Evolutionary conservation across 2,888 invertebrate species (phyloP).

Genomic region (Pecten maximus): DNA sequence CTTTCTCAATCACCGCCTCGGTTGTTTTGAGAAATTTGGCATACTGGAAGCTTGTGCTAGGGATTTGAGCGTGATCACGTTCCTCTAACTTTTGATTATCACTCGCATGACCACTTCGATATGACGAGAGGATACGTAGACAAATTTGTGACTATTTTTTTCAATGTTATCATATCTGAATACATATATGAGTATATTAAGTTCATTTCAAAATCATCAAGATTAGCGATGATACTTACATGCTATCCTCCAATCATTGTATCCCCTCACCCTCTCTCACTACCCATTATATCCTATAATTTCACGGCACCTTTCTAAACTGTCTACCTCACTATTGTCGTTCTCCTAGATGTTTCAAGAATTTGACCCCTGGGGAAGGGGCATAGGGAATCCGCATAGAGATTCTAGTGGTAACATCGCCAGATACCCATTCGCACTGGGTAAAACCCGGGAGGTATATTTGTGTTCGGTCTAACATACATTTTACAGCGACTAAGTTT

Average conservation of each 20-base stretch:
- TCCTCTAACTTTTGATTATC: neutral
- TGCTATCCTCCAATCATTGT: neutral
- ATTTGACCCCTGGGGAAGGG: constrained; percentile 53
- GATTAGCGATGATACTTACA: neutral
- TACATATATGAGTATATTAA: neutral
- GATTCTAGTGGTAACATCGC: neutral
- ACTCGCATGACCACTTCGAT: neutral
- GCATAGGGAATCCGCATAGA: constrained; percentile 45
- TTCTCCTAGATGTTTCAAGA: neutral
- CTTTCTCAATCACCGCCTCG: too few species aligned
- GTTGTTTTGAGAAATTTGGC: neutral
- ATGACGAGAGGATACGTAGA: neutral
- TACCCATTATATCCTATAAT: neutral
- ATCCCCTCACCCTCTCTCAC: neutral
- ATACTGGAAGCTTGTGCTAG: neutral
- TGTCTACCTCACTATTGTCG: neutral
- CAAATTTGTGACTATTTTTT: neutral
- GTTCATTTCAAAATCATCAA: neutral
- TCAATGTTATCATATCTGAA: too few species aligned
- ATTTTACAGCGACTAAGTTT: neutral
- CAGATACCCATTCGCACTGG: neutral
- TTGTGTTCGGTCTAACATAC: neutral
- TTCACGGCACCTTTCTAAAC: neutral
- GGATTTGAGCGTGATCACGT: neutral
- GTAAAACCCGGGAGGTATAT: constrained; percentile 6